Conservation (phyloP, 2,888 invertebrate species). For the Acronicta leporina region DNA sequence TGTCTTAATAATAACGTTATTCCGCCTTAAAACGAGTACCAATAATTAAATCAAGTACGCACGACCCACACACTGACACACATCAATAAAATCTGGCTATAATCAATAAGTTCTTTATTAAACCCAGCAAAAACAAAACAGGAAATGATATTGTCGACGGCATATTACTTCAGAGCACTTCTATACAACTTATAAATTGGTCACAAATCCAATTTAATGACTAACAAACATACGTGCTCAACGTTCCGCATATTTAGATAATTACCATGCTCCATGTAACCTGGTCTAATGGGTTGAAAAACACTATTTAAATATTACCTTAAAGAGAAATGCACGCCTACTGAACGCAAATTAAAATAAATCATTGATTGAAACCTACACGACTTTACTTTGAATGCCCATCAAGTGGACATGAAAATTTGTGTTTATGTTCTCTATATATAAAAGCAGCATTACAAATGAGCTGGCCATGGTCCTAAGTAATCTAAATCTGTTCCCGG, state of each 20-base stretch:
- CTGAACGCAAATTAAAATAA: constrained; percentile 37
- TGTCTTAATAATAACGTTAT: too few species aligned
- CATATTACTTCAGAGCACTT: constrained; percentile 57
- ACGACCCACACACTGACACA: constrained; percentile 14
- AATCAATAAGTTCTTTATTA: constrained; percentile 54
- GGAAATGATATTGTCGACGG: constrained; percentile 65
- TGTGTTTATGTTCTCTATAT: constrained; percentile 9
- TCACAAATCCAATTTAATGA: constrained; percentile 56
- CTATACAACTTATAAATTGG: constrained; percentile 54
- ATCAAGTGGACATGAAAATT: constrained; percentile 21
- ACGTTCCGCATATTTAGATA: constrained; percentile 56
- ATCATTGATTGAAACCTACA: constrained; percentile 15
- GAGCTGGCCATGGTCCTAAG: constrained; percentile 30
- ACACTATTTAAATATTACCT: constrained; percentile 27
- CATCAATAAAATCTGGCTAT: constrained; percentile 32
- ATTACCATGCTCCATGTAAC: constrained; percentile 36
- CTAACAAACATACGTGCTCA: constrained; percentile 45
- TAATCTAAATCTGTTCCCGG: constrained; percentile 61
- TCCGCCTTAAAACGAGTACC: background rate
- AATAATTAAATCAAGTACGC: constrained; percentile 19
- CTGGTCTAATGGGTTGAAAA: constrained; percentile 29
- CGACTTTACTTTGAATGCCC: constrained; percentile 14
- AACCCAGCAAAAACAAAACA: constrained; percentile 63
- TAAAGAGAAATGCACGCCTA: constrained; percentile 48
- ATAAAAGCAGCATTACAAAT: constrained; percentile 35